Evolutionary conservation across 2,888 invertebrate genomes (phyloP), one percentile per base, ranked within the genome.

Genomic region (Allygus modestus): DNA sequence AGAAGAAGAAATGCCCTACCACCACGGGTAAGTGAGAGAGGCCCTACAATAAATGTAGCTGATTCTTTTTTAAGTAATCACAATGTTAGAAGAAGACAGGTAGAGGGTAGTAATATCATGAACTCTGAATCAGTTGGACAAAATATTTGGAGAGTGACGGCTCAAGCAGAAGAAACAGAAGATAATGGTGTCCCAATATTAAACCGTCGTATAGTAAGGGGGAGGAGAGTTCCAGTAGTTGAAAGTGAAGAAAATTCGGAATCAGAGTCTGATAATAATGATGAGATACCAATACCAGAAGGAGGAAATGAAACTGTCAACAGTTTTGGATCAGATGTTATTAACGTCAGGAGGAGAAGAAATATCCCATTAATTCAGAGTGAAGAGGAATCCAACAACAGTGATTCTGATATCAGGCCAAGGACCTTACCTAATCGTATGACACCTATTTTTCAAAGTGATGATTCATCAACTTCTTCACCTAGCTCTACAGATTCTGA

Each of bases 371-470:
- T 65, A 23, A 23, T 23, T 23, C 20, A 54, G 54, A 54, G 23
- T 54, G 54, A 54, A 54, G 23, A 23, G 11, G 54, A 69, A 69
- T 69, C 31, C 28, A 69, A 15, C 33, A 69, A 15, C n/a, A 69
- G 69, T 33, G 33, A 33, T 69, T 69, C 33, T 69, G 69, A 69
- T 15, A 69, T 69, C 12, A 69, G 69, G 9, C 69, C 69, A 33
- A 31, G 28, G 31, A 7, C 15, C 1, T 69, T 28, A 23, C 17
- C 31, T 15, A 69, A 69, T 69, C 69, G 28, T 7, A 69, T 28
- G 0, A 9, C 17, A 71, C 23, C 33, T 71, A 31, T 71, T 41
- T 71, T 31, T 4, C 71, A 37, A 71, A 71, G 41, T 20, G 71
- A 31, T 71, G 71, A 71, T 9, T 71, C 41, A 69, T 69, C 33